Evolutionary conservation across 2,113 vertebrate species (phyloP).

Genomic region (Trichomycterus rosablanca): DNA sequence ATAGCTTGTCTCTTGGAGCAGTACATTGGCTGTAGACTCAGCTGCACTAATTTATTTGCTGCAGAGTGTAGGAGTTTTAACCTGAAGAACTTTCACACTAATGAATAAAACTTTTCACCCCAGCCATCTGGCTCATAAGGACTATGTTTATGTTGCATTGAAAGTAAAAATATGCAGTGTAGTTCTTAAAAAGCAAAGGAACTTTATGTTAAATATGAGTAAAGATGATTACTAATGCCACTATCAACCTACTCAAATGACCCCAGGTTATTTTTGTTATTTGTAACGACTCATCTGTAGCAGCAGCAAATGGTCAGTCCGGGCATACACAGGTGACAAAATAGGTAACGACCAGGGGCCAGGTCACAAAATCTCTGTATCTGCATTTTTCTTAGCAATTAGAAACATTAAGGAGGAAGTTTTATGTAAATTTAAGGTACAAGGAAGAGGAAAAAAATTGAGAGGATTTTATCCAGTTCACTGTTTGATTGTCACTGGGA

Average conservation of each 20-base stretch:
- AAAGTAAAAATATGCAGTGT: background rate
- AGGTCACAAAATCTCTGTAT: background rate
- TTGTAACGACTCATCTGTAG: constrained; percentile 17
- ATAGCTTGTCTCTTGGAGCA: background rate
- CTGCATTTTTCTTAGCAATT: background rate
- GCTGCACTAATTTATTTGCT: background rate
- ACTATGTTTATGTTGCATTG: background rate
- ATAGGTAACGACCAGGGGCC: background rate
- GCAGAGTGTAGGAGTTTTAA: background rate
- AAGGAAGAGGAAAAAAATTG: no score
- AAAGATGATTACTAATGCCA: constrained; percentile 11
- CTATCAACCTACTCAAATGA: constrained; percentile 7
- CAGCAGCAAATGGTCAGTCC: background rate
- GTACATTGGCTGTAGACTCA: background rate
- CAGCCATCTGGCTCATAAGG: constrained; percentile 11
- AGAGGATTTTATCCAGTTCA: no score
- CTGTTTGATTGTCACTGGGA: no score
- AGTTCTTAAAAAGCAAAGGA: background rate
- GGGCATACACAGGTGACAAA: background rate
- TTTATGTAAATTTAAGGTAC: no score
- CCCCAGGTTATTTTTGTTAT: background rate
- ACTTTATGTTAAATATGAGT: background rate
- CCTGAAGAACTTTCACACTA: constrained; percentile 8
- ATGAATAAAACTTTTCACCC: background rate
- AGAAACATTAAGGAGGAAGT: background rate